A percentile compares a stretch with the other conserved stretches of the same genome.
Conservation (phyloP, 2,888 invertebrate genomes). For the Tillus elongatus region DNA sequence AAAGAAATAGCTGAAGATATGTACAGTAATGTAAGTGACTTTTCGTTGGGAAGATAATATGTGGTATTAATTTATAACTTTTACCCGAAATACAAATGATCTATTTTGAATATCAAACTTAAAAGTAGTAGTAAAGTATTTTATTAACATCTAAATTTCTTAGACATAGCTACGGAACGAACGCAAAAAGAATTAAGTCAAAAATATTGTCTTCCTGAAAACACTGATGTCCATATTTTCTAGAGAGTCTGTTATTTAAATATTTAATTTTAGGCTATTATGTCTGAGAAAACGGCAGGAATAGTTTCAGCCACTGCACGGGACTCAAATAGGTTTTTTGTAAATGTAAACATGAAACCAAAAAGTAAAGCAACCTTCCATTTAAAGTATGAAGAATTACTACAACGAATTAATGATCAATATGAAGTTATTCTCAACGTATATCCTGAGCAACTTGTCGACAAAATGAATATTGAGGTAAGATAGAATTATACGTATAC, state of each 20-base stretch:
- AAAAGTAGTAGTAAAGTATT: too few species aligned
- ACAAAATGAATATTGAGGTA: slow-evolving; percentile 51
- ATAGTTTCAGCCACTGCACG: slow-evolving; percentile 53
- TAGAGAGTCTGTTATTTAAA: too few species aligned
- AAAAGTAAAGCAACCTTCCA: slow-evolving; percentile 53
- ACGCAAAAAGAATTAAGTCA: too few species aligned
- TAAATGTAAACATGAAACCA: slow-evolving; percentile 55
- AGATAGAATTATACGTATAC: too few species aligned
- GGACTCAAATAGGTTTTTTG: slow-evolving; percentile 57
- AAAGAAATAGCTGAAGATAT: slow-evolving; percentile 53
- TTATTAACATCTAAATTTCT: too few species aligned
- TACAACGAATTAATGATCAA: slow-evolving; percentile 50
- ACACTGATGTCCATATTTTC: too few species aligned
- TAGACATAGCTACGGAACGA: too few species aligned
- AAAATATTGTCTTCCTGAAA: too few species aligned
- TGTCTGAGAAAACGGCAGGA: slow-evolving; percentile 48
- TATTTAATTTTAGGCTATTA: slow-evolving; percentile 45
- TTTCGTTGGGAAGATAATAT: too few species aligned
- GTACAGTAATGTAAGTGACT: slow-evolving; percentile 32
- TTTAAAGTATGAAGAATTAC: slow-evolving; percentile 60
- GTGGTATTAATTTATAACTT: too few species aligned
- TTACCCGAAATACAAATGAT: too few species aligned
- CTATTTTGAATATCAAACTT: too few species aligned
- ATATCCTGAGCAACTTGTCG: slow-evolving; percentile 57
- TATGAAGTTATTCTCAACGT: slow-evolving; percentile 60